Percentiles rank a stretch among this genome's conserved stretches.
Conservation (phyloP, 2,888 invertebrate genomes). For the Leptopterna dolabrata region DNA sequence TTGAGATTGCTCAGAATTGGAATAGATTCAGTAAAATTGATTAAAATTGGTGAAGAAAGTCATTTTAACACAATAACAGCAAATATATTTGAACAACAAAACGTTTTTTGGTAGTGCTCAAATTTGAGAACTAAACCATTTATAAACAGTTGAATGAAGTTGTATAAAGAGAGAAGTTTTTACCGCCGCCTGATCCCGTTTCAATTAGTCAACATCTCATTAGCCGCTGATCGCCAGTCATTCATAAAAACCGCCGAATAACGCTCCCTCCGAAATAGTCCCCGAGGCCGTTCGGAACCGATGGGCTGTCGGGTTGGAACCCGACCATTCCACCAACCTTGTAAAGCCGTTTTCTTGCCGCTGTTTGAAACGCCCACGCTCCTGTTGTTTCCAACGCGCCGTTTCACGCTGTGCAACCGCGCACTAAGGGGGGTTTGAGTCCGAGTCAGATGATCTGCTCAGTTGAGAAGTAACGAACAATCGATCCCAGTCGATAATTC, state of each 20-base stretch:
- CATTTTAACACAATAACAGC: no score
- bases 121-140: no score
- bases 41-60: no score
- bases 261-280: constrained; percentile 4
- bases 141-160: no score
- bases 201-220: constrained; percentile 12
- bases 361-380: background rate
- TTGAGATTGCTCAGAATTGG: no score
- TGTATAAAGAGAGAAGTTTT: no score
- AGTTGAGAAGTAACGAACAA: background rate
- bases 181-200: constrained; percentile 21
- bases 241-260: constrained; percentile 17
- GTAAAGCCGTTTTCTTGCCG: background rate
- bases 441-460: background rate
- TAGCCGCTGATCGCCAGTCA: background rate
- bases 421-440: background rate
- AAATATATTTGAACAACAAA: no score
- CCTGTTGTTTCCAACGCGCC: background rate
- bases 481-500: background rate
- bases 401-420: background rate
- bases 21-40: no score
- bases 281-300: background rate
- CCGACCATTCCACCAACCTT: no score
- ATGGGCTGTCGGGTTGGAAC: background rate
- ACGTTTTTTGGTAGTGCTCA: no score